A percentile compares a stretch with the other conserved stretches of the same genome.
Evolutionary conservation across 2,888 invertebrate species (phyloP).

Genomic region (Eristalis tenax): DNA sequence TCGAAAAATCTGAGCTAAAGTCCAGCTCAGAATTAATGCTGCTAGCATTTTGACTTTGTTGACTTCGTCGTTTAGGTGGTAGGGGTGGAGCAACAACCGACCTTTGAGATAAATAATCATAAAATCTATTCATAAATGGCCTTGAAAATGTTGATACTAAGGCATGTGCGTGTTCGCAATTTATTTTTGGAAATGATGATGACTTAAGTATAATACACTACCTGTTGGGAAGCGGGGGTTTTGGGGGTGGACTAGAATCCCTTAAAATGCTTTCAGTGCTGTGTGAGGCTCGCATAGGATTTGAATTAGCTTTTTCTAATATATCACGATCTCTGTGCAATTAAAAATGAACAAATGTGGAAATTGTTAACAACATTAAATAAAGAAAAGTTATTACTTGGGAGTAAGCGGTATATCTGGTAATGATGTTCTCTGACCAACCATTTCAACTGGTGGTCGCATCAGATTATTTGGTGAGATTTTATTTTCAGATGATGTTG

Average conservation of each 20-base stretch:
- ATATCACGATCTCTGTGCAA: constrained; percentile 79
- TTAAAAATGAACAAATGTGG: background rate
- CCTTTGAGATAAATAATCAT: constrained; percentile 54
- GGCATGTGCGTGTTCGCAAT: background rate
- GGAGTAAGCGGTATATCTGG: constrained; percentile 92
- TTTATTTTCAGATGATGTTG: constrained; percentile 72
- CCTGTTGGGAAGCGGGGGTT: constrained; percentile 93
- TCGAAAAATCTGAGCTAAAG: constrained; percentile 82
- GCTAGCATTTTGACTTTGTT: constrained; percentile 81
- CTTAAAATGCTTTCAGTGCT: constrained; percentile 91
- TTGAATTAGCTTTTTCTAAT: constrained; percentile 81
- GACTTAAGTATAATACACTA: constrained; percentile 75
- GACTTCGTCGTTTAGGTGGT: constrained; percentile 87
- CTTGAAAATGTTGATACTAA: background rate
- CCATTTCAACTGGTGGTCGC: constrained; percentile 80
- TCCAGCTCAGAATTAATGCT: constrained; percentile 79
- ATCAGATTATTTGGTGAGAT: constrained; percentile 77
- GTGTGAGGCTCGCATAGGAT: constrained; percentile 88
- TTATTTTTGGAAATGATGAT: background rate
- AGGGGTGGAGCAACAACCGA: constrained; percentile 87
- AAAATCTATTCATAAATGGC: background rate
- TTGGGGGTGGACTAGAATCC: constrained; percentile 90
- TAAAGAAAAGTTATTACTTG: constrained; percentile 84
- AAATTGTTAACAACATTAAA: background rate
- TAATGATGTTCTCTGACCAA: constrained; percentile 86